Conservation (phyloP, 2,113 vertebrate species). For the Lepus timidus region DNA sequence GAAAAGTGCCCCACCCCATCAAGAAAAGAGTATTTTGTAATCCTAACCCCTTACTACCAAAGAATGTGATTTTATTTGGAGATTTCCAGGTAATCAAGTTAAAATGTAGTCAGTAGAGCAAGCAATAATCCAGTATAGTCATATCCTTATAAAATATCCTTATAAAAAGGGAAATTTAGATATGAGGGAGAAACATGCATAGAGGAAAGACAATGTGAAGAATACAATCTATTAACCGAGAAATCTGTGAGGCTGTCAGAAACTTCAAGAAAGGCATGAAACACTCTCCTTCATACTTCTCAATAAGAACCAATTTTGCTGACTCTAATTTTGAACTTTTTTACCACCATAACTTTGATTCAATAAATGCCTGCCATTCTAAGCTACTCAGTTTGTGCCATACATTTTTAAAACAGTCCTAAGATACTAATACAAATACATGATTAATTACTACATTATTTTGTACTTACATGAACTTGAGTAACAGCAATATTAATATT, state of each 20-base stretch:
- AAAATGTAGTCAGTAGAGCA: background rate
- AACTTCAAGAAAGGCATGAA: background rate
- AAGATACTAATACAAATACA: background rate
- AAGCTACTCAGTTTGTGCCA: background rate
- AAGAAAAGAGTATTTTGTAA: background rate
- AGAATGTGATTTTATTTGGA: background rate
- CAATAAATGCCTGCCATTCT: background rate
- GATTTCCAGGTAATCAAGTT: background rate
- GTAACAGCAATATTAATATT: background rate
- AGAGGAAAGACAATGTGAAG: constrained; percentile 4
- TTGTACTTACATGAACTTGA: background rate
- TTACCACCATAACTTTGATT: background rate
- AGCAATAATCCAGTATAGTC: background rate
- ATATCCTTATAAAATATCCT: background rate
- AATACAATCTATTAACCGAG: background rate
- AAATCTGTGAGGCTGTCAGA: background rate
- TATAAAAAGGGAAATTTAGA: constrained; percentile 13
- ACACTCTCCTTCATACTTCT: background rate
- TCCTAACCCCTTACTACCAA: background rate
- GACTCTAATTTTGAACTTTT: background rate
- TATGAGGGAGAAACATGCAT: background rate
- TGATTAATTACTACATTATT: background rate
- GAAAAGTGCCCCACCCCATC: background rate
- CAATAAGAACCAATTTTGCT: background rate
- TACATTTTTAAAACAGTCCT: background rate